These are phyloP conservation scores for Chaetogeoica ovagalla DNA, from an alignment of 2,888 invertebrate species.

Conservation along the genomic window DNA sequence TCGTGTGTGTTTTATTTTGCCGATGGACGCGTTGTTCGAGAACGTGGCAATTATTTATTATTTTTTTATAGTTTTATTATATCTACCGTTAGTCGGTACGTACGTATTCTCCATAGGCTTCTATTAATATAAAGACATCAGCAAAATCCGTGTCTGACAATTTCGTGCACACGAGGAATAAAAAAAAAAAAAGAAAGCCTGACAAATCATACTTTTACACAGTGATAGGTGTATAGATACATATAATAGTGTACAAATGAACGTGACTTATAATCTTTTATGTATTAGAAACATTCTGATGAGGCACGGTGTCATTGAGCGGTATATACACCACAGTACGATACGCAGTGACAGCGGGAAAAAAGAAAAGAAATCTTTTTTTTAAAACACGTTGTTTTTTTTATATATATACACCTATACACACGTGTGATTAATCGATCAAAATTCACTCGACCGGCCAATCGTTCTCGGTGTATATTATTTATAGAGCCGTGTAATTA, in stretches of 20 bases:
- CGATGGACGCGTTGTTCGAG: background rate
- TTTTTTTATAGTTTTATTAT: conserved; percentile 24
- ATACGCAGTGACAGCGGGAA: conserved; percentile 5
- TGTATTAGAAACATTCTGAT: conserved; percentile 8
- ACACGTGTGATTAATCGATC: conserved; percentile 14
- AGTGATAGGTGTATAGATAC: conserved; percentile 5
- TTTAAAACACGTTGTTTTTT: background rate
- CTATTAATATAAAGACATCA: conserved; percentile 30
- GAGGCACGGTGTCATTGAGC: conserved; percentile 19
- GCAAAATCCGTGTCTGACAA: conserved; percentile 1
- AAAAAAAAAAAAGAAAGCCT: conserved; percentile 47
- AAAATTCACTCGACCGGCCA: background rate
- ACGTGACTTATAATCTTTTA: conserved; percentile 46
- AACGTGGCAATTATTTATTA: background rate
- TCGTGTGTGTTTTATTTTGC: conserved; percentile 1
- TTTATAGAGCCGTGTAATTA: background rate
- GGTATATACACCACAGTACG: no score
- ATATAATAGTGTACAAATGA: background rate
- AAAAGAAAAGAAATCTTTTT: conserved; percentile 1
- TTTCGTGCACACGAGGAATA: conserved; percentile 16
- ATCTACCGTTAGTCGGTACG: background rate
- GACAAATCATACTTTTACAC: conserved; percentile 16
- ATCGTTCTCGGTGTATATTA: background rate
- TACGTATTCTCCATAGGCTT: background rate
- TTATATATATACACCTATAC: background rate